A percentile compares a stretch with the other conserved stretches of the same genome.
phyloP scores from a whole-genome alignment of 2,797 vertebrate species.

The Platalea minor region DNA sequence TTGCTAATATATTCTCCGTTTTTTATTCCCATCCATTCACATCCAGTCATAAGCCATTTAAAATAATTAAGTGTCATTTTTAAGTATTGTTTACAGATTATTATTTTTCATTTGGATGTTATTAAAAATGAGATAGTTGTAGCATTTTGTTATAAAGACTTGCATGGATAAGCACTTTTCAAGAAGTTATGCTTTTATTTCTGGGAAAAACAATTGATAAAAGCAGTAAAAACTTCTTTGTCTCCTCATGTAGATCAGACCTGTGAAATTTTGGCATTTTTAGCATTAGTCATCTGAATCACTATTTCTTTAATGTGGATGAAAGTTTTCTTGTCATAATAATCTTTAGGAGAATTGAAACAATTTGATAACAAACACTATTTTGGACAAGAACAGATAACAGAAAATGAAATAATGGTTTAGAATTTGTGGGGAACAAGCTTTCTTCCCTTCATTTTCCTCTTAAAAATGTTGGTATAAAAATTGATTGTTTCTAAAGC shows the following conservation, averaged over 20 bases:
- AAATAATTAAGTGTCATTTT: not conserved
- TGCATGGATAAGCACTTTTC: not conserved
- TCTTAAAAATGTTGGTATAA: conserved; percentile 23
- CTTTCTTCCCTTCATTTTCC: conserved; percentile 8
- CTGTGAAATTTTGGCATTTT: not conserved
- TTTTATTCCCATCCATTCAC: not conserved
- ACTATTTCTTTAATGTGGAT: not conserved
- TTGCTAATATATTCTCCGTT: not conserved
- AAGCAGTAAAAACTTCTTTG: not conserved
- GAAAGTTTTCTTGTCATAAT: not conserved
- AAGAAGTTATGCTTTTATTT: not conserved
- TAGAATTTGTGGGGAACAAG: not conserved
- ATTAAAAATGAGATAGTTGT: not conserved
- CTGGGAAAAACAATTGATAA: not conserved
- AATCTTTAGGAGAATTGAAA: not conserved
- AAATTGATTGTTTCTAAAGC: conserved; percentile 48
- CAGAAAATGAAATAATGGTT: conserved; percentile 20
- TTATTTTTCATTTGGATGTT: not conserved
- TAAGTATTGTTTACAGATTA: not conserved
- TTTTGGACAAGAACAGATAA: not conserved
- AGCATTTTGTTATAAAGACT: not conserved
- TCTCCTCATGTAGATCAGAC: not conserved
- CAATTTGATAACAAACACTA: not conserved
- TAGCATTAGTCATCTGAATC: not conserved
- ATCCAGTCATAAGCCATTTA: not conserved